Conservation (phyloP, 64 coral and sea anemone species). For the Montipora foliosa region DNA sequence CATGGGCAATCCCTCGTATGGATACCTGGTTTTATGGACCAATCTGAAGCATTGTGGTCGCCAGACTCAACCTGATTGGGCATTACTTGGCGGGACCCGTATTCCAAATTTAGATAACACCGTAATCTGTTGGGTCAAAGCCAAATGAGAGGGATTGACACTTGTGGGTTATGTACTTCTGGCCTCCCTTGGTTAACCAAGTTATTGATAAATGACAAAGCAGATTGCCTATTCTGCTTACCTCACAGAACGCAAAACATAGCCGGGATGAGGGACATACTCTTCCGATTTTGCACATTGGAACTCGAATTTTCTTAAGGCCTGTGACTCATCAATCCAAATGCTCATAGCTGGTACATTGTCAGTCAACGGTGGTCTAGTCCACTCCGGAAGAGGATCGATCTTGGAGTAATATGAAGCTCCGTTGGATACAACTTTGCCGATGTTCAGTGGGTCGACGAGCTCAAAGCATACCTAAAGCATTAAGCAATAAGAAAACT, state of each 20-base stretch:
- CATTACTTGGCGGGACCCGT: no score
- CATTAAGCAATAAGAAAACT: no score
- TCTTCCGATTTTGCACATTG: slow-evolving; percentile 76
- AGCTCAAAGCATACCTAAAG: slow-evolving; percentile 83
- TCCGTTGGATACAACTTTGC: slow-evolving; percentile 81
- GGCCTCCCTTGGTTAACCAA: no score
- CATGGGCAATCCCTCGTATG: no score
- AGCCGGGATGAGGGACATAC: slow-evolving; percentile 73
- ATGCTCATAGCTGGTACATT: slow-evolving; percentile 78
- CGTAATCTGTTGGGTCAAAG: no score
- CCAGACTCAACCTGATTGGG: no score
- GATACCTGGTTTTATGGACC: no score
- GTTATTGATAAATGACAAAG: no score
- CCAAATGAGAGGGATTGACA: no score
- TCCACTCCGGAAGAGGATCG: slow-evolving; percentile 65
- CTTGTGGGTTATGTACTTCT: no score
- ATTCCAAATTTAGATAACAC: no score
- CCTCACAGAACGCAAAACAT: slow-evolving; percentile 68
- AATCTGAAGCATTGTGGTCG: no score
- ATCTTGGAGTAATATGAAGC: slow-evolving; percentile 86
- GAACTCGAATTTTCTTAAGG: slow-evolving; percentile 86
- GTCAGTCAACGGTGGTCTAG: slow-evolving; percentile 69
- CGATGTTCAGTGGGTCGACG: slow-evolving; percentile 75
- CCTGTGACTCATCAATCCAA: slow-evolving; percentile 59
- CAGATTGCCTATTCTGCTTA: background rate